Base-by-base conservation (phyloP, 1,140 invertebrate genomes). In the Venustaconcha ellipsiformis region DNA sequence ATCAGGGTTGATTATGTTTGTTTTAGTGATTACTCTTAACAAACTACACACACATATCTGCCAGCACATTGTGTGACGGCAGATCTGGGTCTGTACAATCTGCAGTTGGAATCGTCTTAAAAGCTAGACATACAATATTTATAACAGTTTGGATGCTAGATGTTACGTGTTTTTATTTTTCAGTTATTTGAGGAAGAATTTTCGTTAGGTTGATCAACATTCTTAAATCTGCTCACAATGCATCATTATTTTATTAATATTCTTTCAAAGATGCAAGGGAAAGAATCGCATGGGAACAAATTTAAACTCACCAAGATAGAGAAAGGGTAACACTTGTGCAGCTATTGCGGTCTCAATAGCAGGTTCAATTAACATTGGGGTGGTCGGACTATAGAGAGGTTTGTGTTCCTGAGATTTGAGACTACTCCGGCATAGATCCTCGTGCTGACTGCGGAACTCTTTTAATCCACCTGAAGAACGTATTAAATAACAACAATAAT, bases 251-350 rank as follows among this genome's bases (percentile, higher is more conserved):
- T 55, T 3, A 18, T 48, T 14, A 67, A n/a, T 14, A n/a, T n/a
- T 37, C 57, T 14, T 55, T 66, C 13, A 23, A 66, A 23, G 18
- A 48, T 66, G 15, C 48, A 23, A 66, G 1, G 18, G 64, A 59
- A 65, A 56, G 67, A 65, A 74, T 26, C 8, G 11, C 17, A 71
- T n/a, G 71, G 48, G 67, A 48, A 75, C 48, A 75, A 14, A 59
- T 0, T 15, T 18, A 48, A 70, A 74, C 81, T 78, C 83, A 90
- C 88, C 96, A 73, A 97, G 92, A 88, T 95, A 95, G 30, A 97
- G 91, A 91, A 95, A 96, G n/a, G 95, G 95, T 70, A 97, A 91
- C 48, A 97, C 94, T 87, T 94, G 91, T 57, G 95, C 95, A 58
- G 94, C 94, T 5, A 93, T 94, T 81, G 95, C 93, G 71, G 92